Conservation (phyloP, 1,140 invertebrate genomes). For the Telenomus remus region DNA sequence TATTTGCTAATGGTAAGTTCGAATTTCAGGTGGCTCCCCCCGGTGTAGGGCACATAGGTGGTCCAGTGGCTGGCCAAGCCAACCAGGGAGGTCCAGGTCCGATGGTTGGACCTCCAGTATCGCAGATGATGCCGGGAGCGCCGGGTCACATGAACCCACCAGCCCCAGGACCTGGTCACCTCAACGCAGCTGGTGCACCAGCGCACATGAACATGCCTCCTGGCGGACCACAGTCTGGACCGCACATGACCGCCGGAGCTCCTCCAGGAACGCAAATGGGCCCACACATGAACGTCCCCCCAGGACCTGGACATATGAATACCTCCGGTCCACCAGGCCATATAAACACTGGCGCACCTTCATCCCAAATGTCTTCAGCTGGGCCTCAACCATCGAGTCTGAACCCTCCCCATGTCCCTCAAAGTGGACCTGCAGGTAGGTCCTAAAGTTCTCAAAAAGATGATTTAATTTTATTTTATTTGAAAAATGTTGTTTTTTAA, state of each 20-base stretch:
- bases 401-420: slow-evolving; percentile 20
- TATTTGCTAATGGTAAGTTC: too few species aligned
- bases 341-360: slow-evolving; percentile 56
- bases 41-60: slow-evolving; percentile 48
- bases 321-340: slow-evolving; percentile 56
- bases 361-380: slow-evolving; percentile 35
- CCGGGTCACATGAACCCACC: slow-evolving; percentile 55
- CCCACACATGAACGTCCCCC: slow-evolving; percentile 62
- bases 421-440: slow-evolving; percentile 8
- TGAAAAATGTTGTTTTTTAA: background rate
- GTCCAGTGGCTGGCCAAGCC: slow-evolving; percentile 12
- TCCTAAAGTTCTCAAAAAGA: too few species aligned
- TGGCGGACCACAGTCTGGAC: slow-evolving; percentile 56
- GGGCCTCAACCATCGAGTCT: slow-evolving; percentile 31
- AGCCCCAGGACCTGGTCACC: background rate
- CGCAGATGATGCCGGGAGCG: slow-evolving; percentile 51
- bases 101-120: slow-evolving; percentile 57
- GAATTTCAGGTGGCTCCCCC: slow-evolving; percentile 30
- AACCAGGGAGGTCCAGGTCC: slow-evolving; percentile 57
- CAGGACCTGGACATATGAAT: slow-evolving; percentile 58
- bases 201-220: slow-evolving; percentile 53
- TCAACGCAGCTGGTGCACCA: slow-evolving; percentile 12
- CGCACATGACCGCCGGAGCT: slow-evolving; percentile 50
- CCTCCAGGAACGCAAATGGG: slow-evolving; percentile 45
- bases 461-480: background rate